Percentiles rank a stretch among this genome's conserved stretches.
phyloP scores from a whole-genome alignment of 1,140 invertebrate species.

The Eurytemora carolleeae region DNA sequence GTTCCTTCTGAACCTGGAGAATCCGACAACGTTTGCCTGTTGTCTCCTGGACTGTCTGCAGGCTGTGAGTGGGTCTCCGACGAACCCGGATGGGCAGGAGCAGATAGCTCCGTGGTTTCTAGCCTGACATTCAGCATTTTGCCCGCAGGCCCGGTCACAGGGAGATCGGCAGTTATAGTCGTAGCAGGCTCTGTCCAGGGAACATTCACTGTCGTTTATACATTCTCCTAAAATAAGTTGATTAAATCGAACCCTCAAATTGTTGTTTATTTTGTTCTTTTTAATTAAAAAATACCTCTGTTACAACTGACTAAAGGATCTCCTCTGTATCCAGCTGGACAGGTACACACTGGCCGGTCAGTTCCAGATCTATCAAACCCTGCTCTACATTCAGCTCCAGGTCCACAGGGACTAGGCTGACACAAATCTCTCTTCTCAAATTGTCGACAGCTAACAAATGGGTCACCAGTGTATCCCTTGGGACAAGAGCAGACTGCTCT shows the following conservation, averaged over 20 bases:
- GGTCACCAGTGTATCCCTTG: conserved; percentile 62
- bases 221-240: conserved; percentile 18
- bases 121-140: conserved; percentile 21
- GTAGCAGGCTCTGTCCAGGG: conserved; percentile 22
- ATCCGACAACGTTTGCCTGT: not conserved
- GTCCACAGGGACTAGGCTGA: conserved; percentile 59
- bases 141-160: conserved; percentile 21
- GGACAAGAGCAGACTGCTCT: conserved; percentile 58
- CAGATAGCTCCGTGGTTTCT: conserved; percentile 61
- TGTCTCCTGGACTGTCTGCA: conserved; percentile 26
- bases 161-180: conserved; percentile 22
- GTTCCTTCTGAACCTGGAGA: not conserved
- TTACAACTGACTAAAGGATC: conserved; percentile 40
- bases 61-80: conserved; percentile 49
- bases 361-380: conserved; percentile 55
- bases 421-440: conserved; percentile 58
- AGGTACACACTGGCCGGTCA: conserved; percentile 60
- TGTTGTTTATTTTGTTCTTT: conserved; percentile 9
- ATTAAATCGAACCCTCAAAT: conserved; percentile 18
- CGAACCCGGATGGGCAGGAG: conserved; percentile 53
- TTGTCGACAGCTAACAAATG: conserved; percentile 53
- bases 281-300: conserved; percentile 18
- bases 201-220: conserved; percentile 22
- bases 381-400: conserved; percentile 54
- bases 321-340: conserved; percentile 43